Percentiles rank a stretch among this genome's conserved stretches.
Evolutionary conservation across 2,113 vertebrate species (phyloP).

Genomic region (Octodon degus): DNA sequence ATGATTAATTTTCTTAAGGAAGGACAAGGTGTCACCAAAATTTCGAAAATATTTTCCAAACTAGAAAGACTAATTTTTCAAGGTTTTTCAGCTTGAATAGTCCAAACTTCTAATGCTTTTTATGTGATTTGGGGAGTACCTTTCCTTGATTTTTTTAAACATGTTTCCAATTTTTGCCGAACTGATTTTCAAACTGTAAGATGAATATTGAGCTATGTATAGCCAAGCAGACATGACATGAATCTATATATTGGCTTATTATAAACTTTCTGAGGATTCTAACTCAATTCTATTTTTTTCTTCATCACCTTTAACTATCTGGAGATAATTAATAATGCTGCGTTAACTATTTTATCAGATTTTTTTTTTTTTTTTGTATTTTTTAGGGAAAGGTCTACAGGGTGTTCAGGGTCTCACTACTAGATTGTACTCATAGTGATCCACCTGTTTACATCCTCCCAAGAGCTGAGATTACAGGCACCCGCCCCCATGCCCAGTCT

Average conservation of each 20-base stretch:
- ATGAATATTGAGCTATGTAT: slow-evolving; percentile 27
- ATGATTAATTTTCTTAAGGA: slow-evolving; percentile 76
- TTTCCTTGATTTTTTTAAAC: slow-evolving; percentile 61
- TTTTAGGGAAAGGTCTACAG: no score
- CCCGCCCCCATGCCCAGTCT: no score
- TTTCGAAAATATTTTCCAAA: slow-evolving; percentile 72
- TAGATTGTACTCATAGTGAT: no score
- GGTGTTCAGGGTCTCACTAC: no score
- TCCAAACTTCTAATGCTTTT: slow-evolving; percentile 59
- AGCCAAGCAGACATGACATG: not conserved
- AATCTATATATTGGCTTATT: not conserved
- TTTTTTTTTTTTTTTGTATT: no score
- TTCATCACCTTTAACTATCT: not conserved
- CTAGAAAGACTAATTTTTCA: slow-evolving; percentile 55
- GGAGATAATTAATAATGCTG: not conserved
- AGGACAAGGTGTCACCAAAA: slow-evolving; percentile 70
- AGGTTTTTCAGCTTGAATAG: slow-evolving; percentile 59
- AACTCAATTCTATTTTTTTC: not conserved
- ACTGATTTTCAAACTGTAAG: slow-evolving; percentile 54
- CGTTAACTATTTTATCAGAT: slow-evolving; percentile 8
- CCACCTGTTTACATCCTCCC: no score
- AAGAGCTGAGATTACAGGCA: no score
- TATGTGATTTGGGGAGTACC: slow-evolving; percentile 6
- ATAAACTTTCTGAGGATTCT: not conserved
- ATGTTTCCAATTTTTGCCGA: slow-evolving; percentile 51